These are phyloP conservation scores for Resseliella maxima DNA, from an alignment of 2,888 invertebrate genomes.

Conservation along the genomic window DNA sequence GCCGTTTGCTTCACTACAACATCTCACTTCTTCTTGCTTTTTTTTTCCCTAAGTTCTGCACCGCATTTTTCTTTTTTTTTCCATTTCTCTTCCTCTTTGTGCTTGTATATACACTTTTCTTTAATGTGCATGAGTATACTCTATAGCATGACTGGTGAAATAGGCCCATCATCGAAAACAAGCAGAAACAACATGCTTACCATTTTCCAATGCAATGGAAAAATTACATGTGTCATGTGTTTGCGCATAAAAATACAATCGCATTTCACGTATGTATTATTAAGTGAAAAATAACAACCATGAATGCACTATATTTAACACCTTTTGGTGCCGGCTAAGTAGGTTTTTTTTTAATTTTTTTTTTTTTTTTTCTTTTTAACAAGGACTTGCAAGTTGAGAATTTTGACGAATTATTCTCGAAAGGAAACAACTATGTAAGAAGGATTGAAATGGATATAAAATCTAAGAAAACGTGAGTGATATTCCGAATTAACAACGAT, in stretches of 20 bases:
- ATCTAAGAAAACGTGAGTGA: neutral
- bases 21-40: neutral
- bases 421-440: neutral
- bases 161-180: neutral
- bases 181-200: no score
- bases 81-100: neutral
- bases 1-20: constrained; percentile 21
- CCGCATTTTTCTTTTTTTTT: neutral
- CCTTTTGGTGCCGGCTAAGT: neutral
- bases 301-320: neutral
- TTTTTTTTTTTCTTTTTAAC: no score
- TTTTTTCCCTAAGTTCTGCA: constrained; percentile 27
- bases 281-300: neutral
- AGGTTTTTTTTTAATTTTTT: no score
- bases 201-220: constrained; percentile 28
- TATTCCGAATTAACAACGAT: neutral
- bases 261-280: neutral
- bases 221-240: constrained; percentile 45
- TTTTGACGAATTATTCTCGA: no score
- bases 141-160: neutral
- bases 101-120: neutral
- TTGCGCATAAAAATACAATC: constrained; percentile 2
- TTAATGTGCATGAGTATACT: neutral
- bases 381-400: neutral
- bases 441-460: neutral